phyloP scores from a whole-genome alignment of 2,113 vertebrate genomes.

The Percopsis transmontana region DNA sequence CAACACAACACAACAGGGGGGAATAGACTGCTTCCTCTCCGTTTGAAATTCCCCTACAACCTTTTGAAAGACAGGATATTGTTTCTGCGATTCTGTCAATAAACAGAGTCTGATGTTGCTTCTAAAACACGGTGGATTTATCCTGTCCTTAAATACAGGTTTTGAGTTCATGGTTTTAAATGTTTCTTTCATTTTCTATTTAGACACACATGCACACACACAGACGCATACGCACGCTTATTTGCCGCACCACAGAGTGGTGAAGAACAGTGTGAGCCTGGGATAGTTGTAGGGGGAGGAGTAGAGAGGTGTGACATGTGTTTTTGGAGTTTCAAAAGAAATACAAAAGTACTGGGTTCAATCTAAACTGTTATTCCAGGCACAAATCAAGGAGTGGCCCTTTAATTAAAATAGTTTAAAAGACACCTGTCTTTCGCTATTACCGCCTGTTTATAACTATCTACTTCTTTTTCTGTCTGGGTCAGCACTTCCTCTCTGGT shows the following conservation, averaged over 20 bases:
- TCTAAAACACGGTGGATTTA: background rate
- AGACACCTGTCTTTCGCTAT: background rate
- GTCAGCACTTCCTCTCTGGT: slow-evolving; percentile 48
- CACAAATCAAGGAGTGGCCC: background rate
- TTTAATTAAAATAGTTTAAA: background rate
- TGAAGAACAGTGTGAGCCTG: too few species aligned
- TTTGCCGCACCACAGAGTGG: background rate
- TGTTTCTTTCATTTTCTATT: background rate
- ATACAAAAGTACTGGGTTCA: too few species aligned
- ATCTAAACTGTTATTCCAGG: background rate
- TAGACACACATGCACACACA: background rate
- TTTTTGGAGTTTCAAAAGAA: background rate
- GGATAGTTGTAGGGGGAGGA: too few species aligned
- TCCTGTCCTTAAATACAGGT: background rate
- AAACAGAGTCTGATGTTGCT: background rate
- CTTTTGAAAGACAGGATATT: slow-evolving; percentile 1
- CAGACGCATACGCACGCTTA: slow-evolving; percentile 11
- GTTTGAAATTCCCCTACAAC: background rate
- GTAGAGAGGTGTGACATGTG: too few species aligned
- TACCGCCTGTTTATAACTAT: slow-evolving; percentile 25
- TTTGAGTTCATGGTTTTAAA: background rate
- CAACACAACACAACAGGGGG: background rate
- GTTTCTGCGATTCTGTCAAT: slow-evolving; percentile 12
- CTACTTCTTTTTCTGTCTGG: slow-evolving; percentile 47
- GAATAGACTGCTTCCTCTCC: slow-evolving; percentile 34